Evolutionary conservation across 2,888 invertebrate species (phyloP), one percentile per base, ranked within the genome.

Genomic region (Aspidapion aeneum): DNA sequence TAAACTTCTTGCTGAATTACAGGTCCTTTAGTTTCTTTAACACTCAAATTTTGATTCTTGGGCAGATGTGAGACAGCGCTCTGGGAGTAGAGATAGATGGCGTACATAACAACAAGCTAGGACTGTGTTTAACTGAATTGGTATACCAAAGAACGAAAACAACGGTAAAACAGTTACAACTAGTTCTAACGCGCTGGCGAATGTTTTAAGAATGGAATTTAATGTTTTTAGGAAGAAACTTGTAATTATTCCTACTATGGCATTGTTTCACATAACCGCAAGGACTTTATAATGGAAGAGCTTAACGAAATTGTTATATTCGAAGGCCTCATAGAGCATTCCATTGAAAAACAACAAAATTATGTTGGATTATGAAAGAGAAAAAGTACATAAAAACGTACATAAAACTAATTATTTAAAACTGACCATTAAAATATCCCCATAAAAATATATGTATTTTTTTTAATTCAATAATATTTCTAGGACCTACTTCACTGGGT

Each of bases 371-470:
- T 16, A 95, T 74, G 67, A 97, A 94, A 2, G 96, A 96, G 79
- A 97, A 94, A 21, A 94, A 76, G 78, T 97, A 97, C 94, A 97
- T 96, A 74, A 94, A 97, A 5, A 95, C 88, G 78, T 97, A n/a
- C n/a, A n/a, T n/a, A n/a, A n/a, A n/a, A 77, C 95, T 96, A n/a
- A 95, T n/a, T n/a, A n/a, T n/a, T n/a, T n/a, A n/a, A n/a, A n/a
- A n/a, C n/a, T n/a, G n/a, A n/a, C n/a, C n/a, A n/a, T n/a, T n/a
- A n/a, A n/a, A n/a, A n/a, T n/a, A n/a, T n/a, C n/a, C n/a, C n/a
- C n/a, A n/a, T n/a, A n/a, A n/a, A n/a, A n/a, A n/a, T n/a, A n/a
- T n/a, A n/a, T n/a, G n/a, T n/a, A n/a, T n/a, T n/a, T n/a, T n/a
- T n/a, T n/a, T n/a, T n/a, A n/a, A n/a, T n/a, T n/a, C n/a, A n/a